Conservation (phyloP, 2,113 vertebrate genomes). For the Setophaga kirtlandii region DNA sequence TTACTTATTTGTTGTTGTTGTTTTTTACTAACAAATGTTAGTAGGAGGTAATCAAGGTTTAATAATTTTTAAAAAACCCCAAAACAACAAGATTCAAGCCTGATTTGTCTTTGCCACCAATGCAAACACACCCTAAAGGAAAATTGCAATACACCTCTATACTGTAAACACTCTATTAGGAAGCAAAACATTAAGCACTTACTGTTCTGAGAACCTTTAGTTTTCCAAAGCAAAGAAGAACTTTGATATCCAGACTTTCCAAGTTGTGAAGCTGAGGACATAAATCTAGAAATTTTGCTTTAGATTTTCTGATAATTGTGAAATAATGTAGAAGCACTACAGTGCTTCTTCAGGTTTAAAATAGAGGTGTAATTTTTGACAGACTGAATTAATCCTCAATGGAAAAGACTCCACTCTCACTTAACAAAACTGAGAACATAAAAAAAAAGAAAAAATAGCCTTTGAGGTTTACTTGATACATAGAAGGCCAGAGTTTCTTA, state of each 20-base stretch:
- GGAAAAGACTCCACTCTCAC: neutral
- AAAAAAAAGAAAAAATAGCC: neutral
- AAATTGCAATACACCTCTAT: neutral
- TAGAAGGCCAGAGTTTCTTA: neutral
- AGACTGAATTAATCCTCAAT: neutral
- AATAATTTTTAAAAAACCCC: neutral
- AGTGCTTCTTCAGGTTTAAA: neutral
- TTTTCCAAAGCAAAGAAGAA: neutral
- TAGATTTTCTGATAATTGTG: neutral
- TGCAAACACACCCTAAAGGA: neutral
- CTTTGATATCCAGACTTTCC: neutral
- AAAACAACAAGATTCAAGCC: neutral
- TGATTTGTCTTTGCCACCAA: fast-evolving
- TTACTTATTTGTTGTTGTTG: neutral
- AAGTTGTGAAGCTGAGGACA: neutral
- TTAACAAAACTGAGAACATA: neutral
- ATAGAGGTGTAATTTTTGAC: neutral
- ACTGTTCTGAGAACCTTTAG: neutral
- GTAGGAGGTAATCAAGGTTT: neutral
- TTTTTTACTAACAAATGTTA: neutral
- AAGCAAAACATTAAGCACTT: neutral
- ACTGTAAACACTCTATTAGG: neutral
- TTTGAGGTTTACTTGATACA: neutral
- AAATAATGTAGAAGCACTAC: neutral
- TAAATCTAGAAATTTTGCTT: neutral